phyloP scores from a whole-genome alignment of 2,888 invertebrate species.

The Mythimna pallens region DNA sequence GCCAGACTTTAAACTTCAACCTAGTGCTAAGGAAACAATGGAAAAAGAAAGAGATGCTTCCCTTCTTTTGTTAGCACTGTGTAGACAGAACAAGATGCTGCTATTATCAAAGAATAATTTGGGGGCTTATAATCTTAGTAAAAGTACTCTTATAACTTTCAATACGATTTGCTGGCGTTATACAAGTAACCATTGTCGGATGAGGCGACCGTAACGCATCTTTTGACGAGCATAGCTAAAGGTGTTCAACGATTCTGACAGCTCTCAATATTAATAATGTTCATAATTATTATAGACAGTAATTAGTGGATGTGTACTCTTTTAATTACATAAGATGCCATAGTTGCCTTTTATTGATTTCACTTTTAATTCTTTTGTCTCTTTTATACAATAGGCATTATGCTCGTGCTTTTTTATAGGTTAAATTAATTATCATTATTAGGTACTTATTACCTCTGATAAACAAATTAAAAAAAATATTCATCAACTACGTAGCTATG shows the following conservation, averaged over 20 bases:
- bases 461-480: no score
- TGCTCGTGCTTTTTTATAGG: no score
- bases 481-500: no score
- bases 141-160: conserved; percentile 7
- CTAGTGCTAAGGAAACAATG: no score
- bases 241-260: conserved; percentile 24
- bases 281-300: conserved; percentile 40
- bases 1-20: no score
- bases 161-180: conserved; percentile 1
- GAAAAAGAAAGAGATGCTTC: no score
- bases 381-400: not conserved
- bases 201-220: conserved; percentile 9
- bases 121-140: not conserved
- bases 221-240: conserved; percentile 37
- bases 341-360: conserved; percentile 33
- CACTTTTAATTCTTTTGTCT: conserved; percentile 21
- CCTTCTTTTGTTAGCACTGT: not conserved
- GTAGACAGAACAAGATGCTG: not conserved
- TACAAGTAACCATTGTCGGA: not conserved
- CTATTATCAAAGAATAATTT: no score
- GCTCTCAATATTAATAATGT: conserved; percentile 19
- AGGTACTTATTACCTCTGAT: no score
- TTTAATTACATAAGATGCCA: conserved; percentile 16
- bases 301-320: conserved; percentile 30
- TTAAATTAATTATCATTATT: no score